phyloP scores from a whole-genome alignment of 2,113 vertebrate genomes.

The Hippocampus comes region DNA sequence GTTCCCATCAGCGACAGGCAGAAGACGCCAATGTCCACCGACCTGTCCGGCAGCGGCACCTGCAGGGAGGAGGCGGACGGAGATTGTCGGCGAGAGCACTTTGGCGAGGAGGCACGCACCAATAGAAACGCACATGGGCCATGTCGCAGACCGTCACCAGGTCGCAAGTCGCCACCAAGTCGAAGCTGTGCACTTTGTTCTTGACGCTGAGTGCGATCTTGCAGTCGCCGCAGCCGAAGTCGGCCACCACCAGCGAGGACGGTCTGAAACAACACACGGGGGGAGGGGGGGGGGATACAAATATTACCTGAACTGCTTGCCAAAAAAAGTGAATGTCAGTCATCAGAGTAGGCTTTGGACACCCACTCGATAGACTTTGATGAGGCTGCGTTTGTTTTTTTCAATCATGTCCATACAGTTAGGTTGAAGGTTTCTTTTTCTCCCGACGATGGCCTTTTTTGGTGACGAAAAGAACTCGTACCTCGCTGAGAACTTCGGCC shows the following conservation, averaged over 20 bases:
- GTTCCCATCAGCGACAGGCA: conserved; percentile 96
- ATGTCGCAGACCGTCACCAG: conserved; percentile 88
- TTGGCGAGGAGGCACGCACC: neutral
- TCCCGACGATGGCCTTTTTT: too few species aligned
- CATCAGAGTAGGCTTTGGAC: too few species aligned
- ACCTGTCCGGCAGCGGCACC: conserved; percentile 80
- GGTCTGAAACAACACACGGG: conserved; percentile 65
- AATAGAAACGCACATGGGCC: conserved; percentile 75
- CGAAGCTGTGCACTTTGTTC: conserved; percentile 89
- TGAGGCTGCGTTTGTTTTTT: too few species aligned
- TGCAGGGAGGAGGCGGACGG: conserved; percentile 41
- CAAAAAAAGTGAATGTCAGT: too few species aligned
- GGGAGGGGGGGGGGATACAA: too few species aligned
- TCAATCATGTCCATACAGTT: too few species aligned
- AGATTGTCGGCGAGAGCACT: accelerated
- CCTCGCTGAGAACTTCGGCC: too few species aligned
- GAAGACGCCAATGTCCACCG: conserved; percentile 87
- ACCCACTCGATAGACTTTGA: too few species aligned
- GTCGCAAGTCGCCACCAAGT: conserved; percentile 81
- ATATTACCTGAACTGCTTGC: too few species aligned
- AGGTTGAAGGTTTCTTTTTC: too few species aligned
- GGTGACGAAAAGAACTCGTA: too few species aligned
- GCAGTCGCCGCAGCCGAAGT: conserved; percentile 94
- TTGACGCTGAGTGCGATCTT: conserved; percentile 79
- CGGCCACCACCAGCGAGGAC: conserved; percentile 82